phyloP scores from a whole-genome alignment of 2,797 vertebrate genomes.

The Sebastes cheni region DNA sequence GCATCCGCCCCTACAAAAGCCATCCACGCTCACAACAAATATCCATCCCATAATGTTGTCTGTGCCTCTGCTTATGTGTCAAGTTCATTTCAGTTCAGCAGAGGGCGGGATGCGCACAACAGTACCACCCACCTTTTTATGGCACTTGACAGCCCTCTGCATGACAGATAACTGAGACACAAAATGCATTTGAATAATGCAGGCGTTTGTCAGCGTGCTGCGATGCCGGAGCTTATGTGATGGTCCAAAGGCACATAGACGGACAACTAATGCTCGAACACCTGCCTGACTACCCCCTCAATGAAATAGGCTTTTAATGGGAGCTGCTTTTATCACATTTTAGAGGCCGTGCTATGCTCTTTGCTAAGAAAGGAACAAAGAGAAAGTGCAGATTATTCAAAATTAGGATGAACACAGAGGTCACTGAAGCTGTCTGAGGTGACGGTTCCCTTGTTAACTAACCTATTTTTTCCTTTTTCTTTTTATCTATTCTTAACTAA shows the following conservation, averaged over 20 bases:
- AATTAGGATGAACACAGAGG: slow-evolving; percentile 31
- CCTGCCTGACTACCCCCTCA: slow-evolving; percentile 16
- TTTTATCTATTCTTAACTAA: slow-evolving; percentile 39
- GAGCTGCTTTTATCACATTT: background rate
- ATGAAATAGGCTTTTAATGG: background rate
- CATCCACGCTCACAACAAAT: slow-evolving; percentile 58
- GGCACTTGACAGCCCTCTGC: slow-evolving; percentile 69
- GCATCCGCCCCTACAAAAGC: slow-evolving; percentile 29
- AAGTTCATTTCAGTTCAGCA: slow-evolving; percentile 72
- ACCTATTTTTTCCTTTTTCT: slow-evolving; percentile 34
- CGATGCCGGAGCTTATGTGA: slow-evolving; percentile 22
- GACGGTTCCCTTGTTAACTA: slow-evolving; percentile 42
- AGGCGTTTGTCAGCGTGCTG: slow-evolving; percentile 37
- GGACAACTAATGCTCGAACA: slow-evolving; percentile 12
- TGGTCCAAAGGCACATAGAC: slow-evolving; percentile 6
- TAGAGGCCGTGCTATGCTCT: background rate
- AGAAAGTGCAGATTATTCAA: slow-evolving; percentile 41
- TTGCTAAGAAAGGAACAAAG: slow-evolving; percentile 8
- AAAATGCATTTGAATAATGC: slow-evolving; percentile 80
- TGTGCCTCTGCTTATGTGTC: slow-evolving; percentile 59
- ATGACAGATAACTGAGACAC: slow-evolving; percentile 78
- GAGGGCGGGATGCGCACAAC: slow-evolving; percentile 46
- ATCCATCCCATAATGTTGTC: slow-evolving; percentile 45
- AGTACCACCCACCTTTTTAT: slow-evolving; percentile 77
- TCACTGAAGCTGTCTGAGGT: slow-evolving; percentile 43